Base-by-base conservation (phyloP, 2,888 invertebrate species). In the Orthosia gracilis region DNA sequence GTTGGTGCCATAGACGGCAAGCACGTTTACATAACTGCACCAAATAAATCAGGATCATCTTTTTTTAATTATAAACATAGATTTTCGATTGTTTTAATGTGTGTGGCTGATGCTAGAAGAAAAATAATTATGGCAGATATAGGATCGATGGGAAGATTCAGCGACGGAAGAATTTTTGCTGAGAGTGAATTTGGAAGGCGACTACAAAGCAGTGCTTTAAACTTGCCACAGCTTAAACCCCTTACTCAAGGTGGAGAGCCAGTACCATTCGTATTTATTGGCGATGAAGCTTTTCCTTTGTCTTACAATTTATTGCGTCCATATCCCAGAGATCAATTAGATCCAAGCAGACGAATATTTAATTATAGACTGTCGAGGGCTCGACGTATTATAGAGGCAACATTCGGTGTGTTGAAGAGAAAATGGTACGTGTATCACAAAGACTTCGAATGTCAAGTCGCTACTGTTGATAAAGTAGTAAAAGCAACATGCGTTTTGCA, bases 31-130 rank as follows among this genome's bases (percentile, higher is more conserved):
- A 49, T 63, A 18, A 18, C 1, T 49, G 63, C 49, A 62, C 23
- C 18, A 61, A 40, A 59, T 59, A 59, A 59, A 23, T 17, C 62
- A 49, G 62, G 47, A 0, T 62, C 62, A 1, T 59, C 40, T 15
- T 40, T 59, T 40, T 31, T 31, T 4, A 31, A 31, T 31, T 31
- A 31, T 4, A 31, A 31, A 31, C 26, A 31, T 4, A 31, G 40
- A 59, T 59, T 59, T 59, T 59, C 40, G 1, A 59, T n/a, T 40
- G 59, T 59, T 7, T n/a, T 59, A 13, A 59, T 59, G 59, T 62
- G 47, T 47, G 21, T 47, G 23, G 47, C 23, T 62, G 62, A 47
- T 2, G 62, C 17, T 12, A 47, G 3, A 47, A 0, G 47, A 2
- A 62, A 18, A 62, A 47, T 62, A 17, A 23, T 62, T 0, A 47